Percentiles rank a stretch among this genome's conserved stretches.
Evolutionary conservation across 2,797 vertebrate species (phyloP).

Genomic region (Tolypeutes matacus): DNA sequence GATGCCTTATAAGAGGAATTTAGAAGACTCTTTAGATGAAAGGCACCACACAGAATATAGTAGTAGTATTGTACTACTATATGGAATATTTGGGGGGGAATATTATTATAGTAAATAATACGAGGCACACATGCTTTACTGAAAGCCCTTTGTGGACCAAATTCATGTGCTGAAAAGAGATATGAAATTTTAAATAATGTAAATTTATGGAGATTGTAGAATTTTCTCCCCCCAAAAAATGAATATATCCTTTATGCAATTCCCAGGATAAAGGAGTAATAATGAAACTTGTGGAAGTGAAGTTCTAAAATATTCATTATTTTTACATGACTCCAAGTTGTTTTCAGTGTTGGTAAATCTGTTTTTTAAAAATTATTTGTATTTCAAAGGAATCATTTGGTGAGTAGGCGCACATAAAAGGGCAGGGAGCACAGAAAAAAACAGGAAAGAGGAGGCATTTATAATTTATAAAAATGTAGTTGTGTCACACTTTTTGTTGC

Average conservation of each 20-base stretch:
- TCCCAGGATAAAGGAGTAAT: constrained; percentile 18
- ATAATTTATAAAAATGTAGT: not conserved
- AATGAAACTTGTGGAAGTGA: constrained; percentile 43
- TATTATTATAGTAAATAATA: constrained; percentile 15
- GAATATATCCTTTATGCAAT: constrained; percentile 66
- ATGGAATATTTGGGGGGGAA: not conserved
- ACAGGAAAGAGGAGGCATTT: not conserved
- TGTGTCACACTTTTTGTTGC: not conserved
- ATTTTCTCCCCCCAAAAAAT: constrained; percentile 53
- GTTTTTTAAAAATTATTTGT: constrained; percentile 55
- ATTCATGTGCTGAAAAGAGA: constrained; percentile 62
- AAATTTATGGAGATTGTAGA: constrained; percentile 71
- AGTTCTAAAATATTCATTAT: constrained; percentile 55
- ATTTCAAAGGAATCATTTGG: constrained; percentile 29
- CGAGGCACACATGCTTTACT: constrained; percentile 37
- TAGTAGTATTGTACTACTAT: constrained; percentile 44
- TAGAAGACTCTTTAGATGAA: constrained; percentile 61
- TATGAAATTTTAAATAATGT: constrained; percentile 66
- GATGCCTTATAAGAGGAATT: constrained; percentile 62
- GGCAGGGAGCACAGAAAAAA: constrained; percentile 11
- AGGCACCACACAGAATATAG: constrained; percentile 53
- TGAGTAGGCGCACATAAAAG: constrained; percentile 38
- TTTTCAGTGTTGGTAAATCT: constrained; percentile 46
- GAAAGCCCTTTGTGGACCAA: constrained; percentile 56
- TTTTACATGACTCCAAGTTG: constrained; percentile 40